Conservation (phyloP, 2,113 vertebrate genomes). For the Pollachius pollachius region DNA sequence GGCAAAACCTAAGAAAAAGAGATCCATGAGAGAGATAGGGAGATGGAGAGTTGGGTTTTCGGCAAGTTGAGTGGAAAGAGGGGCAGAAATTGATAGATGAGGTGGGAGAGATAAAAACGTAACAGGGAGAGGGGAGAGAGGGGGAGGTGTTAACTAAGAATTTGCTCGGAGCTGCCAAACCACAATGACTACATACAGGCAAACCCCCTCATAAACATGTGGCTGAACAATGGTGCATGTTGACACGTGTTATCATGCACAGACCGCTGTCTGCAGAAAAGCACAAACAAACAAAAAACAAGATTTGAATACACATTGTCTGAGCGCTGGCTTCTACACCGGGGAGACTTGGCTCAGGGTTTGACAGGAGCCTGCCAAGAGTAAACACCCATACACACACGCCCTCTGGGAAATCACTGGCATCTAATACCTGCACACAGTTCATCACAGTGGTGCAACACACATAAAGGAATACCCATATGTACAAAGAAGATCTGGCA, state of each 20-base stretch:
- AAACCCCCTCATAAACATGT: background rate
- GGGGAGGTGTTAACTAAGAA: background rate
- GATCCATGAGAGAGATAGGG: constrained; percentile 2
- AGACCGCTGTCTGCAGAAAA: too few species aligned
- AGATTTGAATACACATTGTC: background rate
- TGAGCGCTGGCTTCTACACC: background rate
- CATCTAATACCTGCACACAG: background rate
- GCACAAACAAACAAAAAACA: too few species aligned
- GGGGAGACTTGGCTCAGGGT: background rate
- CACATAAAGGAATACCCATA: too few species aligned
- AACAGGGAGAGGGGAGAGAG: background rate
- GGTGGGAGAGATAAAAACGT: too few species aligned
- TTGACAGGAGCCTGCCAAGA: background rate
- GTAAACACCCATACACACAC: background rate
- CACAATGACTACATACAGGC: background rate
- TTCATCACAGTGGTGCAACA: too few species aligned
- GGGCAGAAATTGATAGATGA: too few species aligned
- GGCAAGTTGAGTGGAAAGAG: too few species aligned
- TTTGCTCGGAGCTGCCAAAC: background rate
- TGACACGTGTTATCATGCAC: too few species aligned
- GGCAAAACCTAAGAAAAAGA: constrained; percentile 79
- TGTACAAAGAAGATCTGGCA: too few species aligned
- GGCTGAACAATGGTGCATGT: too few species aligned
- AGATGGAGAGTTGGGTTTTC: background rate
- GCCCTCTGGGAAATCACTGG: background rate